A percentile compares a stretch with the other conserved stretches of the same genome.
phyloP scores from a whole-genome alignment of 2,797 vertebrate species.

The Cetoscarus ocellatus region DNA sequence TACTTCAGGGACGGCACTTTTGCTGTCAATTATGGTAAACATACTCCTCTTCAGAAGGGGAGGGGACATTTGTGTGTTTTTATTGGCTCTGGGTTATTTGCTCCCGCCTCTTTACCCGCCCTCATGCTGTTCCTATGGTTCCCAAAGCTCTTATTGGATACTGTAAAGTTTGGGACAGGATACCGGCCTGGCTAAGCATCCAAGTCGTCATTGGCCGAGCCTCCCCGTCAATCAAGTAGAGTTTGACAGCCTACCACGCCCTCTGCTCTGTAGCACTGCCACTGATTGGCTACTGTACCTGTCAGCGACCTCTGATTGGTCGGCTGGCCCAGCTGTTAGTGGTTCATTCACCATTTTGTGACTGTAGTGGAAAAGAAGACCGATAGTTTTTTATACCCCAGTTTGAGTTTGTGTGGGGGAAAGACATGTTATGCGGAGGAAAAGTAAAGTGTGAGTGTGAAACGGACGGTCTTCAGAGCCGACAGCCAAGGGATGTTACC shows the following conservation, averaged over 20 bases:
- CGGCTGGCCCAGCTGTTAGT: constrained; percentile 91
- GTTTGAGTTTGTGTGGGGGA: constrained; percentile 84
- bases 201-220: constrained; percentile 72
- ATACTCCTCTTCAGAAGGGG: constrained; percentile 76
- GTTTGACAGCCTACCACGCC: constrained; percentile 79
- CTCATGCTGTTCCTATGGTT: constrained; percentile 90
- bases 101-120: constrained; percentile 76
- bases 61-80: constrained; percentile 65
- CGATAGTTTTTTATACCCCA: constrained; percentile 85
- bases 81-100: constrained; percentile 74
- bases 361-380: constrained; percentile 94
- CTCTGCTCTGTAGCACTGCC: constrained; percentile 19
- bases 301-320: constrained; percentile 89
- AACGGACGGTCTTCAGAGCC: constrained; percentile 55
- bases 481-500: constrained; percentile 73
- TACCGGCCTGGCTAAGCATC: constrained; percentile 61
- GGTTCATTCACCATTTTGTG: constrained; percentile 99
- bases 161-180: constrained; percentile 88
- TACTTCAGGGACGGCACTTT: constrained; percentile 71
- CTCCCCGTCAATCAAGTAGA: constrained; percentile 69
- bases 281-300: constrained; percentile 88
- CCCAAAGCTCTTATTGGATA: constrained; percentile 87
- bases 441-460: constrained; percentile 75
- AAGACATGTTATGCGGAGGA: constrained; percentile 81
- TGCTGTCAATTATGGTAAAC: constrained; percentile 84